Conservation (phyloP, 2,888 invertebrate genomes). For the Eristalis tenax region DNA sequence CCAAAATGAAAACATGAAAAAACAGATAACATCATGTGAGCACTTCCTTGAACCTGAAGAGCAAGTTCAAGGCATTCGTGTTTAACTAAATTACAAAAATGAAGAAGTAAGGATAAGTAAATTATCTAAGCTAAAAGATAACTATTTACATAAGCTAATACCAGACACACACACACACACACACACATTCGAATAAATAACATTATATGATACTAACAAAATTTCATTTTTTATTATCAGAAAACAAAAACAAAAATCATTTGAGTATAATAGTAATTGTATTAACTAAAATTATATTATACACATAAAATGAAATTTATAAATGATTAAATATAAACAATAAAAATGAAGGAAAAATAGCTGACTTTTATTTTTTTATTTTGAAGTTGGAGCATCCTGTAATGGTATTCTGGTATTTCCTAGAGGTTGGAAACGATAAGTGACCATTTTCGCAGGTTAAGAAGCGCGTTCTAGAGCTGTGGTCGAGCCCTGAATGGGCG, state of each 20-base stretch:
- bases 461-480: no score
- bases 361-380: neutral
- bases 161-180: conserved; percentile 62
- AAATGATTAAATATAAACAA: conserved; percentile 71
- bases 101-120: conserved; percentile 36
- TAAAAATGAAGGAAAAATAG: conserved; percentile 64
- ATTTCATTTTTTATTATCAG: conserved; percentile 71
- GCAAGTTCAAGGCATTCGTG: conserved; percentile 12
- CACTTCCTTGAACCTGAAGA: conserved; percentile 16
- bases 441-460: no score
- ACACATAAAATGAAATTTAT: conserved; percentile 71
- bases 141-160: conserved; percentile 64
- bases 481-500: no score
- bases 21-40: neutral
- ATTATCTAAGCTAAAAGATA: conserved; percentile 59
- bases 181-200: conserved; percentile 67
- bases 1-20: neutral
- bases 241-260: conserved; percentile 46
- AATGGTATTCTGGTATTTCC: no score
- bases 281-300: conserved; percentile 71
- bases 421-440: no score
- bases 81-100: conserved; percentile 33
- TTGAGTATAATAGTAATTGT: conserved; percentile 69
- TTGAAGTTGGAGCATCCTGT: neutral
- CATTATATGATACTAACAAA: conserved; percentile 57